Base-by-base conservation (phyloP, 2,113 vertebrate genomes). In the Gobius niger region DNA sequence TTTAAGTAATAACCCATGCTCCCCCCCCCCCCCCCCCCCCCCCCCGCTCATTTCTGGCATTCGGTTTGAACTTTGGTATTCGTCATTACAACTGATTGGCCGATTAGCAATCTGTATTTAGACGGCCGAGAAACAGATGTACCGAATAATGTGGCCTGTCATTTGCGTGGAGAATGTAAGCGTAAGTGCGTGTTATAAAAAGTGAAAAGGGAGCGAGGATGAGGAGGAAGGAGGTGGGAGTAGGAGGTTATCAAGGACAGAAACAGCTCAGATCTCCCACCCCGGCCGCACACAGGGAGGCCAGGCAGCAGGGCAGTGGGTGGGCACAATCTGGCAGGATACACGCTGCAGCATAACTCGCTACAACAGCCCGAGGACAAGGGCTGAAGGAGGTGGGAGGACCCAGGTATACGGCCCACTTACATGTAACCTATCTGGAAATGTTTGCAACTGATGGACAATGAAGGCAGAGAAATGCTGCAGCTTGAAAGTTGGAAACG, bases 181-280 rank as follows among this genome's bases (percentile, higher is more conserved):
- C 24, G 61, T 75, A 44, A 62, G 65, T 68, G 44, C 24, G 24
- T 53, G 34, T 64, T 42, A 77, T 50, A 47, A 41, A 79, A 62
- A 54, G 41, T 64, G 70, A 41, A 72, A 65, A 73, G 69, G 66
- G 54, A 42, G 64, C 70, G 47, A 76, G 7, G 56, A 51, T 54
- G 65, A 46, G 24, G 67, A 82, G 73, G 76, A 61, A 80, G 77
- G 70, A 47, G 59, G 74, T 76, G 77, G 84, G 70, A 80, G 78
- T 75, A 71, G 68, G 79, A 87, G 76, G 71, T 82, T 75, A 79
- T 76, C 63, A 73, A 68, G 79, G 78, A 78, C 73, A 82, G 81
- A 44, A 76, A 65, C 65, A 42, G 68, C 80, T 83, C 75, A 84
- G 78, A 85, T 82, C 82, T 81, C 77, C 77, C 81, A 84, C 72